phyloP scores from a whole-genome alignment of 2,113 vertebrate genomes.

The Proterorhinus semilunaris region DNA sequence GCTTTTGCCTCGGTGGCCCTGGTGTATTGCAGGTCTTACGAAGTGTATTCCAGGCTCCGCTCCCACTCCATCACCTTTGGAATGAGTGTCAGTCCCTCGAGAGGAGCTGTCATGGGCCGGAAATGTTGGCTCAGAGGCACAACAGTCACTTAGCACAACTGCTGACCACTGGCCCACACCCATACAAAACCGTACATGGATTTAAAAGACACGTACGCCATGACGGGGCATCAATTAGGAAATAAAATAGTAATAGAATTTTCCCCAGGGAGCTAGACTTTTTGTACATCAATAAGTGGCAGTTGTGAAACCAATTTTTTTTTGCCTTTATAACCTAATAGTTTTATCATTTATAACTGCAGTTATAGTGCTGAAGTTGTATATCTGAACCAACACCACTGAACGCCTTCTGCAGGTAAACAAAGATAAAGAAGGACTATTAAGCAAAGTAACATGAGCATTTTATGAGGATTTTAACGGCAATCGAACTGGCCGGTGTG shows the following conservation, averaged over 20 bases:
- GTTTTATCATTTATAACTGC: too few relatives aligned
- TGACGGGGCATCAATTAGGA: not conserved
- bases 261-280: too few relatives aligned
- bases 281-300: too few relatives aligned
- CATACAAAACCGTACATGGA: constrained; percentile 47
- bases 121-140: constrained; percentile 54
- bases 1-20: constrained; percentile 50
- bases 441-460: too few relatives aligned
- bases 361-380: too few relatives aligned
- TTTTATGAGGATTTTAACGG: too few relatives aligned
- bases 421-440: too few relatives aligned
- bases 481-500: too few relatives aligned
- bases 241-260: not conserved
- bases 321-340: too few relatives aligned
- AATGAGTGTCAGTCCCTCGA: constrained; percentile 82
- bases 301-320: too few relatives aligned
- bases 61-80: constrained; percentile 74
- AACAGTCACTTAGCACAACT: constrained; percentile 21
- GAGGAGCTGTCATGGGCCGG: constrained; percentile 81
- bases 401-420: too few relatives aligned
- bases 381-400: too few relatives aligned
- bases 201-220: not conserved
- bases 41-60: constrained; percentile 71
- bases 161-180: constrained; percentile 42
- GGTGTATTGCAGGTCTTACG: constrained; percentile 49